Percentiles rank a stretch among this genome's conserved stretches.
phyloP scores from a whole-genome alignment of 1,140 invertebrate genomes.

The Argopecten irradians region DNA sequence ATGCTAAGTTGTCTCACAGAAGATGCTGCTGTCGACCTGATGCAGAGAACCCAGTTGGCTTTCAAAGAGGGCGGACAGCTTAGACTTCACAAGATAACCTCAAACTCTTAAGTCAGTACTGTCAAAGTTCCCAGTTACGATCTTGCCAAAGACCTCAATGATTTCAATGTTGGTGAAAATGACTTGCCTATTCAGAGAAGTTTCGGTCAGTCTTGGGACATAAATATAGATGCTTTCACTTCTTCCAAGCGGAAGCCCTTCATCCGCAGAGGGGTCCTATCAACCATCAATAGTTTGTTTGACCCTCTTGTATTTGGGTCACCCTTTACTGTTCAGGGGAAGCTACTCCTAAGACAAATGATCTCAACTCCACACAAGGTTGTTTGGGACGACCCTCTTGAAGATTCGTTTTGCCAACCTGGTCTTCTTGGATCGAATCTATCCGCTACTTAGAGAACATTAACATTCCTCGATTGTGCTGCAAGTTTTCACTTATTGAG shows the following conservation, averaged over 20 bases:
- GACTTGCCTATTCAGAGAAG: constrained; percentile 39
- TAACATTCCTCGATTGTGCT: constrained; percentile 31
- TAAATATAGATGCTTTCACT: not conserved
- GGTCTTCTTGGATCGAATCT: constrained; percentile 37
- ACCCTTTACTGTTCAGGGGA: constrained; percentile 56
- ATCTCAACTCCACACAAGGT: constrained; percentile 40
- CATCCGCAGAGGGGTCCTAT: constrained; percentile 24
- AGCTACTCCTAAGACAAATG: constrained; percentile 50
- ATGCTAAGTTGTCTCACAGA: constrained; percentile 1
- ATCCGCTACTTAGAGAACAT: constrained; percentile 30
- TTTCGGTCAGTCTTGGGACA: not conserved
- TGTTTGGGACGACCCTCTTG: constrained; percentile 56
- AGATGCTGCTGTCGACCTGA: constrained; percentile 21
- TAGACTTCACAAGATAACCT: constrained; percentile 39
- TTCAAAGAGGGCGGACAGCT: constrained; percentile 23
- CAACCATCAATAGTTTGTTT: constrained; percentile 65
- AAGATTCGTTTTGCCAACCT: constrained; percentile 19
- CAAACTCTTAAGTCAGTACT: constrained; percentile 35
- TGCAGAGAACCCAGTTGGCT: constrained; percentile 15
- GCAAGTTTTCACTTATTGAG: constrained; percentile 59
- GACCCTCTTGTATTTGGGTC: constrained; percentile 76
- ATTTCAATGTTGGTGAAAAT: constrained; percentile 30
- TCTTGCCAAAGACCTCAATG: constrained; percentile 37
- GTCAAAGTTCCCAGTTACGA: not conserved
- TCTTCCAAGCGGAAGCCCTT: not conserved